Base-by-base conservation (phyloP, 2,888 invertebrate genomes). In the Scelioninae gen. 1 region DNA sequence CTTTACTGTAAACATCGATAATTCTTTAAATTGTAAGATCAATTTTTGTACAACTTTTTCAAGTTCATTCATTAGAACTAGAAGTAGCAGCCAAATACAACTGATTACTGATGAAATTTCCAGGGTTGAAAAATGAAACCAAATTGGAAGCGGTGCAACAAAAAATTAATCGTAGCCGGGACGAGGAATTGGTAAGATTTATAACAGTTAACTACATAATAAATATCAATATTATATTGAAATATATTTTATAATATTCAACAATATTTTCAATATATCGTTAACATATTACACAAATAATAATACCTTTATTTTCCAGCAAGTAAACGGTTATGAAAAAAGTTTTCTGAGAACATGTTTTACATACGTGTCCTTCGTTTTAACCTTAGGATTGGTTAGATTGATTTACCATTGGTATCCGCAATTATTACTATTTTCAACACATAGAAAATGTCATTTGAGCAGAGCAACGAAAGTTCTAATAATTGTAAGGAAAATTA, bases 381-480 rank as follows among this genome's bases (percentile, higher is more conserved):
- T 94, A 56, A 94, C 94, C 0, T 87, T 92, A 9, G 95, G 95
- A 13, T 88, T 94, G 43, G 89, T 95, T 53, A 92, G 94, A 23
- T 92, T 95, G 40, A 90, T 95, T 65, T 94, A 94, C 89, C 94
- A 95, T 87, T 95, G 95, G 95, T 93, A 93, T 89, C 94, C 94
- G 0, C 93, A 93, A 55, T 93, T 94, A 88, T 91, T 93, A 89
- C 89, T 95, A 40, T 92, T 93, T 83, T 92, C 93, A 38, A 94
- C 94, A 8, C 94, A 94, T 86, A 90, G 88, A 62, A 91, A 89
- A 83, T 94, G 94, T 85, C 86, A 92, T 9, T 90, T 95, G 62
- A 88, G 86, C 31, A 88, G 92, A 34, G 95, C 95, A 0, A 93
- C 93, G 6, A 93, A 93, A 87, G 92, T 95, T 62, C 90, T 95